phyloP scores from a whole-genome alignment of 2,113 vertebrate genomes.

The Athene noctua region DNA sequence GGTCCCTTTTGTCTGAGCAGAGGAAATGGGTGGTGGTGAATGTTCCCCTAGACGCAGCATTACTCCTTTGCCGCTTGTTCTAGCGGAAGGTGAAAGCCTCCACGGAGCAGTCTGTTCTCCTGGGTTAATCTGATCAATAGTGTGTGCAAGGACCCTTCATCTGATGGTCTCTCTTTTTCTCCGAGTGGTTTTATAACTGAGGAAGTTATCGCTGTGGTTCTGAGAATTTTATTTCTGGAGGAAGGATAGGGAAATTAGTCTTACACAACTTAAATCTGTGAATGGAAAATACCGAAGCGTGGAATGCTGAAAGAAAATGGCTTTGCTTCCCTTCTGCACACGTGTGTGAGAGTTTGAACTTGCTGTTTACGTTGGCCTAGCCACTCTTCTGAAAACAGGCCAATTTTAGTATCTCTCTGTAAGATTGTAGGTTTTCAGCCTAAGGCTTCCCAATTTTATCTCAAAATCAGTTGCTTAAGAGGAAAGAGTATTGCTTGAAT shows the following conservation, averaged over 20 bases:
- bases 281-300: neutral
- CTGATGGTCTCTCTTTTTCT: neutral
- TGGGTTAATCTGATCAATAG: neutral
- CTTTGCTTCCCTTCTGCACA: neutral
- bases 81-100: neutral
- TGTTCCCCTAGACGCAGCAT: neutral
- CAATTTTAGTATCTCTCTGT: rapidly evolving
- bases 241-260: neutral
- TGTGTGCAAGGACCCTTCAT: too few relatives aligned
- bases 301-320: neutral
- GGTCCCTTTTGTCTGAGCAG: neutral
- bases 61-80: neutral
- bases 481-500: neutral
- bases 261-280: neutral
- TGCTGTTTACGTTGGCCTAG: neutral
- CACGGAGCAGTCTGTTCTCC: rapidly evolving
- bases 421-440: neutral
- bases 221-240: neutral
- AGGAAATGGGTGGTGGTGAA: neutral
- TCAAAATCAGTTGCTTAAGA: neutral
- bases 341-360: neutral
- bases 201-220: neutral
- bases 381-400: neutral
- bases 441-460: neutral
- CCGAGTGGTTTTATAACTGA: neutral